These are phyloP conservation scores for Teleogryllus oceanicus DNA, from an alignment of 2,888 invertebrate genomes.

Conservation along the genomic window DNA sequence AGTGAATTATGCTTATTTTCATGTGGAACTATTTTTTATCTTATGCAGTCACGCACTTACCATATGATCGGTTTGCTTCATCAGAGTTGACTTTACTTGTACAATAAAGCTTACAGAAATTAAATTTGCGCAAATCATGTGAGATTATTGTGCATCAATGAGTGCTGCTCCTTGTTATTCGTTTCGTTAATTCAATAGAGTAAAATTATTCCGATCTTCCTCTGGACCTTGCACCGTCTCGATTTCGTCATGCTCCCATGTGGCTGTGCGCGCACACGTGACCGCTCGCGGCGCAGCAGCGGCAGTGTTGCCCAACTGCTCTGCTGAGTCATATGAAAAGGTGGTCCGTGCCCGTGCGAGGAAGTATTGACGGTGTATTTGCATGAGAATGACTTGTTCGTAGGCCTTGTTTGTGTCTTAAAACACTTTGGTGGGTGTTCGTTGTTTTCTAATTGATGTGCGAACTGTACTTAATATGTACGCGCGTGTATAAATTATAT, in stretches of 20 bases:
- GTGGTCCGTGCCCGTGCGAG: conserved; percentile 18
- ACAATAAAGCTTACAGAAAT: too few species aligned
- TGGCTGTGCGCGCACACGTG: conserved; percentile 22
- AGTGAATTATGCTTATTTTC: conserved; percentile 20
- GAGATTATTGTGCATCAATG: neutral
- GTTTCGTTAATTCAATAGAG: neutral
- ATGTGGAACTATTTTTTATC: conserved; percentile 29
- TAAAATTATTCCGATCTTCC: neutral
- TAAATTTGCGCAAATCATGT: neutral
- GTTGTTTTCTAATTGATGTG: too few species aligned
- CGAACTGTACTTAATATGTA: too few species aligned
- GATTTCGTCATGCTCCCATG: conserved; percentile 30
- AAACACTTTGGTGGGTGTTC: too few species aligned
- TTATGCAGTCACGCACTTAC: conserved; percentile 24
- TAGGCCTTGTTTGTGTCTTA: neutral
- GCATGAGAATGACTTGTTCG: neutral
- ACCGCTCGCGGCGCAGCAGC: neutral
- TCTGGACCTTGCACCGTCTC: neutral
- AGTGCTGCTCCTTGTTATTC: neutral
- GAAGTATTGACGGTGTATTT: neutral
- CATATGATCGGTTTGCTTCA: conserved; percentile 2
- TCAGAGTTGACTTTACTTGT: neutral
- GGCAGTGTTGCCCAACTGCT: conserved; percentile 31
- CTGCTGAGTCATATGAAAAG: conserved; percentile 32
- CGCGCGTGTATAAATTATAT: too few species aligned